Conservation (phyloP, 2,797 vertebrate genomes). For the Myotis pilosus region DNA sequence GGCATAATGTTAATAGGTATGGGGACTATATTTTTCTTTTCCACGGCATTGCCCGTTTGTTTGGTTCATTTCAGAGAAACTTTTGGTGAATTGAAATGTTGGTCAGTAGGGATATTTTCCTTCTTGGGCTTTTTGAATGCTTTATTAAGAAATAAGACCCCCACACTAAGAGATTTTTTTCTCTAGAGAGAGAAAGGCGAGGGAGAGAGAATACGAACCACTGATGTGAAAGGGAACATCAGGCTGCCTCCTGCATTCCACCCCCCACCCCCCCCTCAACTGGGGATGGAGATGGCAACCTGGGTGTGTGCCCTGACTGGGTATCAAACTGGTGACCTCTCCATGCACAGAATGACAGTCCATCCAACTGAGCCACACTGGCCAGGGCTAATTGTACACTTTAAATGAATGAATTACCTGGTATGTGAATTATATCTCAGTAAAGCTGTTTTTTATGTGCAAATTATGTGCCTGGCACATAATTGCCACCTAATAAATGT, state of each 20-base stretch:
- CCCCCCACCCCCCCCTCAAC: too few relatives aligned
- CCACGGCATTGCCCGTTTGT: neutral
- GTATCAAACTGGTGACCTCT: neutral
- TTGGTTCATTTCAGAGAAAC: neutral
- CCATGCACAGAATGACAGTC: neutral
- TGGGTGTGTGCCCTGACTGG: neutral
- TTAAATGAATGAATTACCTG: neutral
- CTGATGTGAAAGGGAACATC: neutral
- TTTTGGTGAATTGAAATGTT: neutral
- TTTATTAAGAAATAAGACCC: neutral
- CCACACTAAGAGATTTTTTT: neutral
- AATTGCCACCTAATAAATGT: neutral
- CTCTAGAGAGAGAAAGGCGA: neutral
- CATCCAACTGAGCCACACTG: neutral
- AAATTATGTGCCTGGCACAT: neutral
- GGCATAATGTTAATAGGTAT: fast-evolving
- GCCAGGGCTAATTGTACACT: neutral
- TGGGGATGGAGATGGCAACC: neutral
- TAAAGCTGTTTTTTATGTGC: neutral
- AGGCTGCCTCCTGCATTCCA: neutral
- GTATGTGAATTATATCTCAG: neutral
- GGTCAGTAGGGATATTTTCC: neutral
- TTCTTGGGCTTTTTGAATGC: neutral
- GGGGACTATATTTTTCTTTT: neutral
- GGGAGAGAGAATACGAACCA: neutral